These are phyloP conservation scores for Anniella stebbinsi DNA, from an alignment of 2,797 vertebrate genomes.

Conservation along the genomic window DNA sequence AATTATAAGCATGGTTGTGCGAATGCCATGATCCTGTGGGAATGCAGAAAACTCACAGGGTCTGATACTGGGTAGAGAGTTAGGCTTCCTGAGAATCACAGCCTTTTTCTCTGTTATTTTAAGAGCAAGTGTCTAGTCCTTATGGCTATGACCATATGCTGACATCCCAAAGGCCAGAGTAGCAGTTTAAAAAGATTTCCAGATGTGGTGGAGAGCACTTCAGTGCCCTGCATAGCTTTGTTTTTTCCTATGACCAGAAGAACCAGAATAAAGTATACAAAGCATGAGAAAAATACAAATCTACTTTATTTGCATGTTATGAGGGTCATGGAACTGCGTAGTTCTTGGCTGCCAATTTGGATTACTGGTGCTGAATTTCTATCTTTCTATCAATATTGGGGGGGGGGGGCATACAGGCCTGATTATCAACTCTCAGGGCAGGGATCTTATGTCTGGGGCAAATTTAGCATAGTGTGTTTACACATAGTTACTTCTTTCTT, in stretches of 20 bases:
- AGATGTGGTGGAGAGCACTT: background rate
- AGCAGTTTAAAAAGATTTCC: background rate
- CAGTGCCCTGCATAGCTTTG: background rate
- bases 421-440: background rate
- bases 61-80: background rate
- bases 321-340: background rate
- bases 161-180: background rate
- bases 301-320: background rate
- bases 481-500: conserved; percentile 17
- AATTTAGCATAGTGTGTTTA: background rate
- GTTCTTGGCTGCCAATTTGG: background rate
- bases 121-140: background rate
- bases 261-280: background rate
- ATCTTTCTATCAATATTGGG: too few species aligned
- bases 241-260: background rate
- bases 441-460: background rate
- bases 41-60: background rate
- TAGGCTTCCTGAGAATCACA: background rate
- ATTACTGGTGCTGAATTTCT: background rate
- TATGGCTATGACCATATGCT: background rate
- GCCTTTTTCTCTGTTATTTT: background rate
- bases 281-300: background rate
- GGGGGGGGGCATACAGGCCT: background rate
- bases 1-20: background rate
- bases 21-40: background rate